A percentile compares a stretch with the other conserved stretches of the same genome.
Evolutionary conservation across 2,113 vertebrate genomes (phyloP).

Genomic region (Rhizomys pruinosus): DNA sequence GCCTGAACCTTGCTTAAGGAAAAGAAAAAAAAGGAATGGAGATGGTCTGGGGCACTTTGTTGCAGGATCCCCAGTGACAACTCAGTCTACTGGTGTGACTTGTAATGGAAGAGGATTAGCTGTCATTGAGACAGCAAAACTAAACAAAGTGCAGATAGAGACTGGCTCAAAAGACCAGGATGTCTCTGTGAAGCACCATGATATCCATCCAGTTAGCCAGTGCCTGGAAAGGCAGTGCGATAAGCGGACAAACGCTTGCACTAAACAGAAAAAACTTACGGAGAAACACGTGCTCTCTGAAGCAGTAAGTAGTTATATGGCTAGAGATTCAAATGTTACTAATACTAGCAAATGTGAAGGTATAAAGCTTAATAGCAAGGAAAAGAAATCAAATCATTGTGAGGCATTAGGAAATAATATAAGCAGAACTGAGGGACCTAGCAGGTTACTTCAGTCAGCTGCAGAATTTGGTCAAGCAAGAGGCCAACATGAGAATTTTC

Average conservation of each 20-base stretch:
- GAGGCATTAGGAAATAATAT: conserved; percentile 47
- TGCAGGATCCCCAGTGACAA: neutral
- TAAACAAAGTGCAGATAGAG: conserved; percentile 13
- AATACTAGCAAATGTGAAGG: conserved; percentile 20
- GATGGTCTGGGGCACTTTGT: neutral
- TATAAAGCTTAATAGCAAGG: conserved; percentile 37
- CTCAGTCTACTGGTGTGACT: conserved; percentile 28
- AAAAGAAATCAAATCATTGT: conserved; percentile 68
- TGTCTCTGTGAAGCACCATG: conserved; percentile 38
- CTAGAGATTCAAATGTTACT: neutral
- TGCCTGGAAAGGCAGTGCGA: neutral
- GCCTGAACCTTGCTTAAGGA: conserved; percentile 32
- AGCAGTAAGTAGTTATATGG: conserved; percentile 13
- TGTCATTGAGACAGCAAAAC: conserved; percentile 30
- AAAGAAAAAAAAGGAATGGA: conserved; percentile 22
- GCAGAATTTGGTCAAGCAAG: conserved; percentile 57
- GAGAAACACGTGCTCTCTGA: neutral
- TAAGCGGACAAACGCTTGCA: conserved; percentile 14
- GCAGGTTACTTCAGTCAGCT: conserved; percentile 56
- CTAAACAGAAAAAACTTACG: conserved; percentile 50
- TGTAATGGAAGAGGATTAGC: neutral
- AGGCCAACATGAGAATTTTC: conserved; percentile 64
- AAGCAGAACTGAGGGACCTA: conserved; percentile 43
- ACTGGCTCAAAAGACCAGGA: conserved; percentile 54
- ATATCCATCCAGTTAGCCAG: neutral